A percentile compares a stretch with the other conserved stretches of the same genome.
Conservation (phyloP, 2,113 vertebrate genomes). For the Grammatotria lemairii region DNA sequence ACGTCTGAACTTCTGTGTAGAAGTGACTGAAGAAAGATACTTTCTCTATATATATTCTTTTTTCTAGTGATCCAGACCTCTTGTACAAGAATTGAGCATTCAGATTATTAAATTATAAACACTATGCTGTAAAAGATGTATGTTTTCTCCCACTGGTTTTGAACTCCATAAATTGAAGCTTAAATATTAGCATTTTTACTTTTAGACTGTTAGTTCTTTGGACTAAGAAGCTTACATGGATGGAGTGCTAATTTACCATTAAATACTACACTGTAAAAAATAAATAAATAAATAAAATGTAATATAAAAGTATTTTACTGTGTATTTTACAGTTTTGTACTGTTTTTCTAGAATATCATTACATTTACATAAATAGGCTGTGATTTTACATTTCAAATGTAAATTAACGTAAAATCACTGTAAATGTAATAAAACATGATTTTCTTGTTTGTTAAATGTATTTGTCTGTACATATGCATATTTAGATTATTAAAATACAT, state of each 20-base stretch:
- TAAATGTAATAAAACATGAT: background rate
- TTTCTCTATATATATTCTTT: background rate
- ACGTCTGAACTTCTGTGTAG: background rate
- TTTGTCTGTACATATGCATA: background rate
- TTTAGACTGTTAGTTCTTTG: background rate
- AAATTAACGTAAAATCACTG: background rate
- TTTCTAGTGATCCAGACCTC: background rate
- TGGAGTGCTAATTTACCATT: background rate
- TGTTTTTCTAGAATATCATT: background rate
- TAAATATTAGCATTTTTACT: background rate
- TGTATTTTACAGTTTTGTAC: background rate
- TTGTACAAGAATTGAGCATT: background rate
- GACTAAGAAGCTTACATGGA: background rate
- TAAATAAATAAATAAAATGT: background rate
- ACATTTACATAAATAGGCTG: rapidly evolving
- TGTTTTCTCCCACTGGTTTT: background rate
- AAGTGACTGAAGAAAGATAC: background rate
- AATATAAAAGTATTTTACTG: background rate
- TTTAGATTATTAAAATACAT: background rate
- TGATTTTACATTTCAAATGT: background rate
- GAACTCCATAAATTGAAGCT: background rate
- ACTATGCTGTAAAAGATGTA: background rate
- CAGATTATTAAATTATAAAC: background rate
- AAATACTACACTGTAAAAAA: background rate
- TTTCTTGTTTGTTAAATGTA: background rate